phyloP scores from a whole-genome alignment of 2,113 vertebrate species.

The Anarrhichthys ocellatus region DNA sequence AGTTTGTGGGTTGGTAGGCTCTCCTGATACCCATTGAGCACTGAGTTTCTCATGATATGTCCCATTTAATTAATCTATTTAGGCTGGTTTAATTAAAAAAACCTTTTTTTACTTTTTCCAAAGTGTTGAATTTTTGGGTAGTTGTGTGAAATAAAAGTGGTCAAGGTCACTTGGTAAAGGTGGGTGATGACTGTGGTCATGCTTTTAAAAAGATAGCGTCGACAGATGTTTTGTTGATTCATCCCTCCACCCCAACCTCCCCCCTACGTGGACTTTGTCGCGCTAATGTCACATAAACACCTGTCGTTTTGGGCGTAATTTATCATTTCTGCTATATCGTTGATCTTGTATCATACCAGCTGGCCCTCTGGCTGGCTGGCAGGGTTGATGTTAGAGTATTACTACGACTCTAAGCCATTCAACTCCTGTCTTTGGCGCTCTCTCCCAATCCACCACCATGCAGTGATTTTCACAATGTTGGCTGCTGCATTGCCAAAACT shows the following conservation, averaged over 20 bases:
- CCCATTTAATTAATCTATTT: background rate
- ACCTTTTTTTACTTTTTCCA: too few relatives aligned
- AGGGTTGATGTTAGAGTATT: constrained; percentile 29
- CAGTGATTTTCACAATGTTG: constrained; percentile 41
- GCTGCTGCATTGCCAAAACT: background rate
- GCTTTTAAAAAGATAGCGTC: background rate
- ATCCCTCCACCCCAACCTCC: background rate
- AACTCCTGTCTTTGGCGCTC: constrained; percentile 33
- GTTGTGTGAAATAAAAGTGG: background rate
- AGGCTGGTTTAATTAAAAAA: too few relatives aligned
- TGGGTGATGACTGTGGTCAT: background rate
- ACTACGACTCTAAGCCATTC: constrained; percentile 45
- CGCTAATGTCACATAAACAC: background rate
- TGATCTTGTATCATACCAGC: constrained; percentile 4
- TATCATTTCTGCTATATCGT: background rate
- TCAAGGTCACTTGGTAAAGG: background rate
- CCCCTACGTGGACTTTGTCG: background rate
- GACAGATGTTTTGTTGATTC: background rate
- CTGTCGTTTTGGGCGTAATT: background rate
- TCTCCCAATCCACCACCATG: constrained; percentile 6
- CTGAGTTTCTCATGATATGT: background rate
- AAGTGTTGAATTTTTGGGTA: background rate
- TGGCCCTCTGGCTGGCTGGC: constrained; percentile 10
- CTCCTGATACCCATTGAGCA: background rate
- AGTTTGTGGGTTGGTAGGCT: background rate